Conservation (phyloP, 2,888 invertebrate species). For the Sericinus montela region DNA sequence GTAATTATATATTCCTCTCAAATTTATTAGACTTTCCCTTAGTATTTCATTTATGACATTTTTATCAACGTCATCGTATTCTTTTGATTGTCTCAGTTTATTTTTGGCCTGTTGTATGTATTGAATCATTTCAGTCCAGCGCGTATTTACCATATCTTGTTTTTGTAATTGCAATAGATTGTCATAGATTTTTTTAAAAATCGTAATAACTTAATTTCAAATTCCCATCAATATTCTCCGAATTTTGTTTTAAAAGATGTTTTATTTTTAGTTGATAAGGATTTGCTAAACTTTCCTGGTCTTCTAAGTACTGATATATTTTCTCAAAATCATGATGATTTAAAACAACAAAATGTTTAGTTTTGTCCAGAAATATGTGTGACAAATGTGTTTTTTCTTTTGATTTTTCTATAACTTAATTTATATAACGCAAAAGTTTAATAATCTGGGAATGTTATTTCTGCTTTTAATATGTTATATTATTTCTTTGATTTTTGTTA, state of each 20-base stretch:
- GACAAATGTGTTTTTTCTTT: neutral
- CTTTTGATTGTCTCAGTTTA: too few species aligned
- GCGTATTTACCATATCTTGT: slow-evolving; percentile 1
- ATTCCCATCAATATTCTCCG: neutral
- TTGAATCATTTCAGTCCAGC: neutral
- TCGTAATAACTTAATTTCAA: slow-evolving; percentile 2
- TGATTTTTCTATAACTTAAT: neutral
- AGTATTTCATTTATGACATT: neutral
- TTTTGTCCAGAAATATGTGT: neutral
- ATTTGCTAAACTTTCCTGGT: neutral
- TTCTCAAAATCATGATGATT: neutral
- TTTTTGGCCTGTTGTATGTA: slow-evolving; percentile 1
- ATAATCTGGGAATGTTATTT: neutral
- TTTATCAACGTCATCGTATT: too few species aligned
- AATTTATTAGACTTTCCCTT: neutral
- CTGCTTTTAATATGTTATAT: neutral
- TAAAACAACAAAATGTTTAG: neutral
- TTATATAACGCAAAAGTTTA: neutral
- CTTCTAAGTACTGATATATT: slow-evolving; percentile 5
- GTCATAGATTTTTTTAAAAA: slow-evolving; percentile 5
- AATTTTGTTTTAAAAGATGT: neutral
- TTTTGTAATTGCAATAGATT: neutral
- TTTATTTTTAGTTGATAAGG: slow-evolving; percentile 1
- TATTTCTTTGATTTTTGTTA: neutral
- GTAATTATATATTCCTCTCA: slow-evolving; percentile 7